Base-by-base conservation (phyloP, 2,113 vertebrate genomes). In the Calidris pygmaea region DNA sequence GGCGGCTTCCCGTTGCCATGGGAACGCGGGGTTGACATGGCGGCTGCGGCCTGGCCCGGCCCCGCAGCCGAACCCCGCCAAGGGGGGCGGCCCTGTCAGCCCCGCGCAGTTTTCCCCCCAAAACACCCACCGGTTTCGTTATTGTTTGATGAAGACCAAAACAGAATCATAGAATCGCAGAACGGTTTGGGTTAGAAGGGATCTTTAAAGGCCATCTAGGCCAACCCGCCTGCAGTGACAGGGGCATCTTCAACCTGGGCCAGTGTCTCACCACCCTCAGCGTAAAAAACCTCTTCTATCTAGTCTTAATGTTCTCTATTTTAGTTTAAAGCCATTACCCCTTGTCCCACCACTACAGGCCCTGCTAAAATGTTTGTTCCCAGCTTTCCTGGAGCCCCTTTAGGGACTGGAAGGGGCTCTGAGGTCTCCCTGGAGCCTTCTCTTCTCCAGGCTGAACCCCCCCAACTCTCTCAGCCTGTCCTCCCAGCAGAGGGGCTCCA, bases 71-170 rank as follows among this genome's bases (percentile, higher is more conserved):
- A 4, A 2, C 0, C 15, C 26, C 37, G 18, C 5, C 7, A 0
- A 20, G 7, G 5, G 15, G 5, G 0, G 2, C 23, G 17, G 30
- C 4, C 16, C 39, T 3, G 10, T 22, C 14, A 7, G 21, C 1
- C 1, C 12, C 3, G 5, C 8, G 13, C 11, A 2, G 8, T 8
- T 48, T 14, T 1, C 9, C 2, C 18, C 4, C 0, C 1, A 1
- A 9, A 21, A 7, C 3, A 1, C 22, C 0, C 9, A 1, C 8
- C 3, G 2, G 4, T 4, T 21, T 62, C 29, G 1, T 10, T 17
- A 24, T 3, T 9, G 5, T 50, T 55, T 24, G 10, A 11, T 35
- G 41, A 20, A 10, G 29, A n/a, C 6, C 16, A 47, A 34, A 30
- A 72, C 8, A 7, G 21, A 58, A 10, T 60, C 10, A 62, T 18